Evolutionary conservation across 1,140 invertebrate genomes (phyloP).

Genomic region (Atta cephalotes): DNA sequence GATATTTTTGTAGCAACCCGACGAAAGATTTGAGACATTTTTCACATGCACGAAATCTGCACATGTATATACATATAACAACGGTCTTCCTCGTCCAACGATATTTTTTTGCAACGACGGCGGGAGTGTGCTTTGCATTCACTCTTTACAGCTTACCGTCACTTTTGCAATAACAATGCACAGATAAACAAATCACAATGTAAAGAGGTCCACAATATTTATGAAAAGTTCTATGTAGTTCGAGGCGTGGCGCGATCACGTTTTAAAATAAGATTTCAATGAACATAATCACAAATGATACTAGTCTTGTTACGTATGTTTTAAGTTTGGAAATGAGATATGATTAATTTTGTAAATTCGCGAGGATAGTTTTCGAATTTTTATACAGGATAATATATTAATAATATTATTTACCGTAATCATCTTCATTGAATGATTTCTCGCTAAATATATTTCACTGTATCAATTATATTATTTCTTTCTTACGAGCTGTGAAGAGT

Average conservation of each 20-base stretch:
- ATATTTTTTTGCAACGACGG: conserved; percentile 62
- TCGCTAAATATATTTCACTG: neutral
- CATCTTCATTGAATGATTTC: neutral
- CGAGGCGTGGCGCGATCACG: neutral
- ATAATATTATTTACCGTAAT: conserved; percentile 8
- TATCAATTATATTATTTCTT: conserved; percentile 28
- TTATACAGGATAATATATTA: conserved; percentile 1
- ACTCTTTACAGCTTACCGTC: conserved; percentile 42
- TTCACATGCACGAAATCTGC: conserved; percentile 44
- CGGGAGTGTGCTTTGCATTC: conserved; percentile 39
- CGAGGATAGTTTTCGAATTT: neutral
- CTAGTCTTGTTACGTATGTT: conserved; percentile 38
- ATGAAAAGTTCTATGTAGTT: conserved; percentile 14
- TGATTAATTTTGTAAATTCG: conserved; percentile 23
- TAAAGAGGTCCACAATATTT: conserved; percentile 41
- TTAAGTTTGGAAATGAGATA: conserved; percentile 49
- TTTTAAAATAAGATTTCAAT: conserved; percentile 34
- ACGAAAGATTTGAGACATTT: conserved; percentile 23
- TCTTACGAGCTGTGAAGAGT: conserved; percentile 49
- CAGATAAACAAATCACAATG: conserved; percentile 7
- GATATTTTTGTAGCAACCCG: conserved; percentile 64
- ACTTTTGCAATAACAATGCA: conserved; percentile 27
- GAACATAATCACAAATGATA: conserved; percentile 41
- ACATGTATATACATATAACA: conserved; percentile 54
- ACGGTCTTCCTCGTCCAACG: conserved; percentile 69